A percentile compares a stretch with the other conserved stretches of the same genome.
Conservation (phyloP, 2,797 vertebrate species). For the Somateria mollissima region DNA sequence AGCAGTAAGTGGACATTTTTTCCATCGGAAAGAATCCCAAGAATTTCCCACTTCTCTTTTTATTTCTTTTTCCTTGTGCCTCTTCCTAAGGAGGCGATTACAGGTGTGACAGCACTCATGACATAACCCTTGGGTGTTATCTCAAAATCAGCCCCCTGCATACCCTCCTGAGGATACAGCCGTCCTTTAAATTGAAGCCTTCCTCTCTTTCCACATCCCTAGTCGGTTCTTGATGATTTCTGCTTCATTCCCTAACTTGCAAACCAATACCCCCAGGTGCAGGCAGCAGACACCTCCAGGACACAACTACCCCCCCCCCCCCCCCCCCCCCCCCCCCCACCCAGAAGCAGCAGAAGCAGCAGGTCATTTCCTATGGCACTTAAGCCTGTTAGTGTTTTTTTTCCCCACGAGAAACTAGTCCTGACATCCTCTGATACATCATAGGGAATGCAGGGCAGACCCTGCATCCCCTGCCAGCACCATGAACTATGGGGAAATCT, state of each 20-base stretch:
- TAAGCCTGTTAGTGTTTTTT: not conserved
- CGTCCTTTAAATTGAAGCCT: not conserved
- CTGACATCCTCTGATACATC: not conserved
- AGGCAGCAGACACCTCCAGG: not conserved
- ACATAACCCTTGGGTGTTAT: not conserved
- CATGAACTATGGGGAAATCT: accelerated
- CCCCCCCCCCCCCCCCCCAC: not conserved
- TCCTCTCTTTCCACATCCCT: not conserved
- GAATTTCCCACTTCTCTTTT: constrained; percentile 51
- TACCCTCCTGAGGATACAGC: not conserved
- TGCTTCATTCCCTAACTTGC: not conserved
- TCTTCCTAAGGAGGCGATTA: not conserved
- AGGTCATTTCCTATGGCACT: not conserved
- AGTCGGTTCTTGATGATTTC: not conserved
- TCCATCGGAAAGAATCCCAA: constrained; percentile 61
- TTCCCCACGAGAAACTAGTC: not conserved
- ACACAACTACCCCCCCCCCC: not conserved
- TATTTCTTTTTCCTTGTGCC: not conserved
- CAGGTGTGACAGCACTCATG: not conserved
- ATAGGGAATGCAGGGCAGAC: not conserved
- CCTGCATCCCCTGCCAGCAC: not conserved
- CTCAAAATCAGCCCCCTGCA: not conserved
- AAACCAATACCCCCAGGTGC: not conserved
- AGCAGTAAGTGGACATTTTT: constrained; percentile 40
- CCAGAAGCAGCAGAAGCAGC: not conserved